phyloP scores from a whole-genome alignment of 2,797 vertebrate species.

The Perodicticus potto region DNA sequence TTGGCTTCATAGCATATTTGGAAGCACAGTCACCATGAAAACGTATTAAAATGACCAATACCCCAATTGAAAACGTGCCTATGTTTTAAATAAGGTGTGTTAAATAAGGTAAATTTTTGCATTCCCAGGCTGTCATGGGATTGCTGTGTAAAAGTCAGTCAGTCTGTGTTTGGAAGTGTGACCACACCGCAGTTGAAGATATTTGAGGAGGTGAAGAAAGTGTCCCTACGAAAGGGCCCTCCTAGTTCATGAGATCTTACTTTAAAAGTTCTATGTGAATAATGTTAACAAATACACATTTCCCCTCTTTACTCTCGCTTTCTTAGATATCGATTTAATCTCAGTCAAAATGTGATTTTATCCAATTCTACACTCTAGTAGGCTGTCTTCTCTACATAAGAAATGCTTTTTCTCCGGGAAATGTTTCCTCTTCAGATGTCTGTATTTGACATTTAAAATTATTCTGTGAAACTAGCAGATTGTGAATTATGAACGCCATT shows the following conservation, averaged over 20 bases:
- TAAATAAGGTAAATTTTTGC: background rate
- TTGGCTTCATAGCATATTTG: background rate
- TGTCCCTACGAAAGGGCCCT: background rate
- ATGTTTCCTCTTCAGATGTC: background rate
- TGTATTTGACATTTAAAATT: background rate
- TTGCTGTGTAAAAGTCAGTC: background rate
- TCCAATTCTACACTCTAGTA: too few species aligned
- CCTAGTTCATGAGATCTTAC: background rate
- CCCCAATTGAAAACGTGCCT: background rate
- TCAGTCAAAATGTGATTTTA: background rate
- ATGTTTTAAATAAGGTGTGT: background rate
- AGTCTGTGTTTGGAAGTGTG: background rate
- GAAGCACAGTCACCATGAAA: background rate
- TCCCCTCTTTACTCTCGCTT: background rate
- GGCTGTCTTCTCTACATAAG: background rate
- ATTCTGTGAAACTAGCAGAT: background rate
- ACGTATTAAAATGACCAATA: background rate
- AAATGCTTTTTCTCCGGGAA: background rate
- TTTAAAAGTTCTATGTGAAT: background rate
- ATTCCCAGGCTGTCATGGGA: background rate
- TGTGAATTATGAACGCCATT: background rate
- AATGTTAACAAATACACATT: background rate
- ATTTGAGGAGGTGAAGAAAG: background rate
- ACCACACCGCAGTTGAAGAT: background rate
- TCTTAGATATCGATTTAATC: background rate